Base-by-base conservation (phyloP, 2,888 invertebrate genomes). In the Macaria liturata region DNA sequence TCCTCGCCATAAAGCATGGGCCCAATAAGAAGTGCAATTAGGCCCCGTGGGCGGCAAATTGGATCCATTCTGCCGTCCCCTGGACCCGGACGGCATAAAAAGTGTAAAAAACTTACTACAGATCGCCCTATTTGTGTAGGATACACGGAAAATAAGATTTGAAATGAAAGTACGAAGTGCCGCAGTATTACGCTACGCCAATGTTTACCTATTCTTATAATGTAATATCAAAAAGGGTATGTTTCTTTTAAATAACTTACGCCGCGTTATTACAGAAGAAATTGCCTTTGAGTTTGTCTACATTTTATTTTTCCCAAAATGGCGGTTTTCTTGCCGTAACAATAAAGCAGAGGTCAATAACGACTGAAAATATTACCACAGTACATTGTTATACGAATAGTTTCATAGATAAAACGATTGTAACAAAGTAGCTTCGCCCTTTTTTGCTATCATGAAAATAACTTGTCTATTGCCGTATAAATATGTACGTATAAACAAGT, bases 21-120 rank as follows among this genome's bases (percentile, higher is more conserved):
- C 75, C 67, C 74, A 74, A 77, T 75, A 74, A 71, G 64, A 66
- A 63, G 57, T 65, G 69, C 77, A 80, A 81, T 83, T 82, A 82
- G 71, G 67, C 70, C 59, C 79, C 75, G 75, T 72, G 76, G 66
- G 69, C 67, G 61, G 62, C 64, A 68, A 74, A 78, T 76, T 74
- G 69, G 69, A 66, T 66, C 58, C 68, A 69, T 70, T 74, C 64
- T 58, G 48, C 50, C 59, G 61, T 57, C 57, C 61, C 49, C 47
- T 55, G 58, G 50, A 58, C 54, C 63, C 57, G 49, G 51, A 55
- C 55, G 51, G n/a, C 51, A 50, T 54, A 55, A 60, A 60, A 32
- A 60, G 52, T 55, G 45, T 49, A 60, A 59, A 59, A 59, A 56
- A 45, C 45, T 48, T 54, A 44, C 49, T 52, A 46, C 51, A 52